Percentiles rank a stretch among this genome's conserved stretches.
Evolutionary conservation across 2,888 invertebrate species (phyloP).

Genomic region (Diloba caeruleocephala): DNA sequence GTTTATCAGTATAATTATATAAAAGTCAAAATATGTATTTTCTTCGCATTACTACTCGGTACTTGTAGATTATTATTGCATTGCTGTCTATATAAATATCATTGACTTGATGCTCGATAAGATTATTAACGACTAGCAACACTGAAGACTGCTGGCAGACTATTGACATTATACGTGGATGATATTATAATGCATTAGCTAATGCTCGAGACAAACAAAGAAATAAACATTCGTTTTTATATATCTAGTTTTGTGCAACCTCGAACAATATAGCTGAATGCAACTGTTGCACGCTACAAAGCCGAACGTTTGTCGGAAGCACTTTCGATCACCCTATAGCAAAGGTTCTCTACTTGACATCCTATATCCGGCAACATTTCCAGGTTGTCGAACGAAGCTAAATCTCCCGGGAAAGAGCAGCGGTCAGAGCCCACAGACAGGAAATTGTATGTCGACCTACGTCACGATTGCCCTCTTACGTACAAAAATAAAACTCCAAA

Average conservation of each 20-base stretch:
- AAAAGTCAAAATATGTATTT: no score
- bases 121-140: slow-evolving; percentile 13
- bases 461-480: slow-evolving; percentile 69
- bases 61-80: slow-evolving; percentile 14
- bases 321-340: slow-evolving; percentile 72
- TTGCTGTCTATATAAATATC: slow-evolving; percentile 8
- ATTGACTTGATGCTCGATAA: slow-evolving; percentile 17
- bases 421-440: slow-evolving; percentile 75
- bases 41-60: no score
- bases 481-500: slow-evolving; percentile 58
- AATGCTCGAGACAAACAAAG: no score
- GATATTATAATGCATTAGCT: no score
- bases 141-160: slow-evolving; percentile 19
- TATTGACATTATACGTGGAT: slow-evolving; percentile 10
- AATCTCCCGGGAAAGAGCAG: slow-evolving; percentile 80
- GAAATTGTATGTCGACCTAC: slow-evolving; percentile 87
- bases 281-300: slow-evolving; percentile 31
- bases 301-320: slow-evolving; percentile 70
- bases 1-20: no score
- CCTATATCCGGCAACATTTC: slow-evolving; percentile 83
- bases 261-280: slow-evolving; percentile 19
- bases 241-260: slow-evolving; percentile 13
- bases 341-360: slow-evolving; percentile 79
- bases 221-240: no score
- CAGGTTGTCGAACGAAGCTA: slow-evolving; percentile 77